Evolutionary conservation across 1,140 invertebrate genomes (phyloP).

Genomic region (Battus philenor): DNA sequence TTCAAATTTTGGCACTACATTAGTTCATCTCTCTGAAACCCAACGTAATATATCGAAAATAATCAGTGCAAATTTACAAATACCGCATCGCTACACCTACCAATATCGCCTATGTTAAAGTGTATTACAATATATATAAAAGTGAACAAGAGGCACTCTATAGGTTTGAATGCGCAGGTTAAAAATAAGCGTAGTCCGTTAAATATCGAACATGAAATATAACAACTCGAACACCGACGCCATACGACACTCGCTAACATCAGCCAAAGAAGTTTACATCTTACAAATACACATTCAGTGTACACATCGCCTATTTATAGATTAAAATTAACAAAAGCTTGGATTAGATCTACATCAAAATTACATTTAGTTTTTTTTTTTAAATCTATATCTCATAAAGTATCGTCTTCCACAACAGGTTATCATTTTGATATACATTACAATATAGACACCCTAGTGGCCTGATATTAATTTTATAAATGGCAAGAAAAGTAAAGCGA

Average conservation of each 20-base stretch:
- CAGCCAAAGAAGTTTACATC: constrained; percentile 37
- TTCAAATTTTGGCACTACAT: constrained; percentile 58
- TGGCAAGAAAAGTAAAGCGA: constrained; percentile 31
- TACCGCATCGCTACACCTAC: constrained; percentile 60
- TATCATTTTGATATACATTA: constrained; percentile 46
- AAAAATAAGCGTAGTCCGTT: constrained; percentile 66
- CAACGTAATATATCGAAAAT: constrained; percentile 37
- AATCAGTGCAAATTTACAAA: constrained; percentile 52
- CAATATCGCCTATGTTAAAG: constrained; percentile 55
- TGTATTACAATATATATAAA: constrained; percentile 73
- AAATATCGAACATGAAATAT: constrained; percentile 60
- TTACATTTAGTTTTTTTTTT: constrained; percentile 41
- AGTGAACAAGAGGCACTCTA: constrained; percentile 77
- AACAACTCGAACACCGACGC: constrained; percentile 42
- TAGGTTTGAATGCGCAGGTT: constrained; percentile 73
- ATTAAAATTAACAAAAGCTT: constrained; percentile 40
- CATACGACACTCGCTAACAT: constrained; percentile 52
- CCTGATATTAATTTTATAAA: constrained; percentile 33
- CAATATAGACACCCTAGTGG: constrained; percentile 28
- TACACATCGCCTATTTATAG: constrained; percentile 30
- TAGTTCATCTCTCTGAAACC: constrained; percentile 32
- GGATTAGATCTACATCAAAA: constrained; percentile 38
- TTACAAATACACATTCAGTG: constrained; percentile 21
- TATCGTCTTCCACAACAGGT: constrained; percentile 72
- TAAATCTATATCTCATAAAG: constrained; percentile 57